phyloP scores from a whole-genome alignment of 2,888 invertebrate genomes.

The Harpagoxenus sublaevis region DNA sequence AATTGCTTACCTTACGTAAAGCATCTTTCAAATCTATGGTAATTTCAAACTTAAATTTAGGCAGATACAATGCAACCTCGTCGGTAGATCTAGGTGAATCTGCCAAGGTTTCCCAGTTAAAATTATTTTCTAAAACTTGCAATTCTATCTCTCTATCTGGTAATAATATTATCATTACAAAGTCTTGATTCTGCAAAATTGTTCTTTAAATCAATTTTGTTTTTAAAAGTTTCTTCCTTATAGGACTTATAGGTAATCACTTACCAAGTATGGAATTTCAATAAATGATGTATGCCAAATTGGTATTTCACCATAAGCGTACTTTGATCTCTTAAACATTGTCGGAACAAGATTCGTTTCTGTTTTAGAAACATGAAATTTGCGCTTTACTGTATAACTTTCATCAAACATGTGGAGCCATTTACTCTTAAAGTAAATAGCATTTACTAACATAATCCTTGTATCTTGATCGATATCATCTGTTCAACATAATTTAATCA shows the following conservation, averaged over 20 bases:
- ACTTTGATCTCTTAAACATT: constrained; percentile 89
- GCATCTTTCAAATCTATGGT: constrained; percentile 83
- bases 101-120: constrained; percentile 82
- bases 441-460: constrained; percentile 92
- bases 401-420: constrained; percentile 91
- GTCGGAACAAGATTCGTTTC: constrained; percentile 89
- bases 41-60: constrained; percentile 87
- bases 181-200: constrained; percentile 87
- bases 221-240: background rate
- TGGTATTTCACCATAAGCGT: constrained; percentile 86
- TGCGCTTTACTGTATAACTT: constrained; percentile 81
- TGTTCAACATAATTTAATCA: constrained; percentile 63
- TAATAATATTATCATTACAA: constrained; percentile 92
- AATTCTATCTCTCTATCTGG: constrained; percentile 90
- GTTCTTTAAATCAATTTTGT: background rate
- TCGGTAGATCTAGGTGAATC: constrained; percentile 63
- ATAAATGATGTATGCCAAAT: constrained; percentile 89
- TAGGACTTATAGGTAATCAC: background rate
- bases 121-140: constrained; percentile 83
- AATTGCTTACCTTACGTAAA: constrained; percentile 82
- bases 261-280: constrained; percentile 90
- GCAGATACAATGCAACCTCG: constrained; percentile 85
- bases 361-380: constrained; percentile 89
- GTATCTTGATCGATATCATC: constrained; percentile 88
- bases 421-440: constrained; percentile 94